phyloP scores from a whole-genome alignment of 2,797 vertebrate genomes.

The Onychomys leucogaster region DNA sequence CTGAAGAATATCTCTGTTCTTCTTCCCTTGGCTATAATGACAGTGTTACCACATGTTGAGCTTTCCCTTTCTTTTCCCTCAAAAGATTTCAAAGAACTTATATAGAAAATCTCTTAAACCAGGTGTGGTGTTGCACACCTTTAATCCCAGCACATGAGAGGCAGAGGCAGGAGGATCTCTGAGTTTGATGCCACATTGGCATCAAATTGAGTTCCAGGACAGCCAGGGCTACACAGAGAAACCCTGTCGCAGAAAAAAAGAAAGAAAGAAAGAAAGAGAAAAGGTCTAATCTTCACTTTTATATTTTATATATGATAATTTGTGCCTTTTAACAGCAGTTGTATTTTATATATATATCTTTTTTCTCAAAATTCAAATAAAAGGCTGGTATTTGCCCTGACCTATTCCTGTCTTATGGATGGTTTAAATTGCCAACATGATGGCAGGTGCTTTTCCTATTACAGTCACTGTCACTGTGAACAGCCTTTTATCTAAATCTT shows the following conservation, averaged over 20 bases:
- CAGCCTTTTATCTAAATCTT: constrained; percentile 15
- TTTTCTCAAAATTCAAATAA: neutral
- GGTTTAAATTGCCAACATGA: neutral
- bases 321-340: neutral
- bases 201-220: neutral
- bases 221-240: neutral
- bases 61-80: neutral
- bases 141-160: neutral
- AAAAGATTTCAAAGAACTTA: neutral
- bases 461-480: neutral
- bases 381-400: neutral
- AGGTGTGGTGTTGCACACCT: neutral
- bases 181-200: neutral
- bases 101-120: neutral
- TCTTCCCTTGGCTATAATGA: neutral
- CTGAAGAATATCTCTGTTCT: no score
- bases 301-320: neutral
- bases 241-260: neutral
- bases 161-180: neutral
- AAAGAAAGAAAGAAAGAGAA: no score
- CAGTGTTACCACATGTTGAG: neutral
- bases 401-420: neutral
- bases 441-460: neutral
- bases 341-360: neutral
- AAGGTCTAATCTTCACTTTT: neutral